Evolutionary conservation across 2,888 invertebrate species (phyloP).

Genomic region (Carcina quercana): DNA sequence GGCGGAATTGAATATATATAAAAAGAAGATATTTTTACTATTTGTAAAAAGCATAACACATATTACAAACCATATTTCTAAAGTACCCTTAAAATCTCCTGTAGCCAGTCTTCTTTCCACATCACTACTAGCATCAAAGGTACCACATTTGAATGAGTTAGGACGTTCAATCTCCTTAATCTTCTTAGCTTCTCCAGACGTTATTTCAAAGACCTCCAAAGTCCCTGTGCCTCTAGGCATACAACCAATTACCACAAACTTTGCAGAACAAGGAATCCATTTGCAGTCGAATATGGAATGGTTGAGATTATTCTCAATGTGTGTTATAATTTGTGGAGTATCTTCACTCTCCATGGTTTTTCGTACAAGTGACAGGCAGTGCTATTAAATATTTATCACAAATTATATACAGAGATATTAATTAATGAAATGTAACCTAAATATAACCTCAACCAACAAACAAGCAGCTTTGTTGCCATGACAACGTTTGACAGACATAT

Average conservation of each 20-base stretch:
- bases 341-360: slow-evolving; percentile 52
- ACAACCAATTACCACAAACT: slow-evolving; percentile 91
- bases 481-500: slow-evolving; percentile 30
- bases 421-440: background rate
- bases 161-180: slow-evolving; percentile 85
- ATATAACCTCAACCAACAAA: slow-evolving; percentile 24
- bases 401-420: too few species aligned
- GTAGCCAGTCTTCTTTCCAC: slow-evolving; percentile 89
- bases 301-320: slow-evolving; percentile 86
- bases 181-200: slow-evolving; percentile 80
- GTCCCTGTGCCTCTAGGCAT: slow-evolving; percentile 90
- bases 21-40: too few species aligned
- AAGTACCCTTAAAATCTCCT: slow-evolving; percentile 90
- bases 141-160: slow-evolving; percentile 93
- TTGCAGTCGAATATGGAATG: slow-evolving; percentile 94
- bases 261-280: slow-evolving; percentile 97
- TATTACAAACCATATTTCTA: slow-evolving; percentile 85
- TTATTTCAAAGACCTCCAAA: slow-evolving; percentile 86
- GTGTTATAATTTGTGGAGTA: slow-evolving; percentile 93
- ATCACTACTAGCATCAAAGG: slow-evolving; percentile 91
- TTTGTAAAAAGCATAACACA: background rate
- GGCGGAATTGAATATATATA: too few species aligned
- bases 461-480: slow-evolving; percentile 38
- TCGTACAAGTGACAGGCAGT: too few species aligned
- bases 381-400: too few species aligned